These are phyloP conservation scores for Polyommatus iphigenia DNA, from an alignment of 2,888 invertebrate species.

Conservation along the genomic window DNA sequence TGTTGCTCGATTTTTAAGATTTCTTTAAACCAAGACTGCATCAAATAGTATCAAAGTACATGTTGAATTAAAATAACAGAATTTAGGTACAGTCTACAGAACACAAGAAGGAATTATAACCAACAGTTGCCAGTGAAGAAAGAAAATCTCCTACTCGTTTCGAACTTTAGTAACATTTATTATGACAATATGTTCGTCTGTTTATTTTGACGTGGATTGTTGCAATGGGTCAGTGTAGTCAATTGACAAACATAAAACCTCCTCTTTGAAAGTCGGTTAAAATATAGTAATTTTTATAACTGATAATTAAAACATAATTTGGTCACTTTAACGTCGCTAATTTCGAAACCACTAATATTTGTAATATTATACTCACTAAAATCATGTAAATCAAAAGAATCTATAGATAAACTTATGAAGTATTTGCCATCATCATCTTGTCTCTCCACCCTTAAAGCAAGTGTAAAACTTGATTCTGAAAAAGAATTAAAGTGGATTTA, in stretches of 20 bases:
- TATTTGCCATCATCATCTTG: not conserved
- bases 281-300: not conserved
- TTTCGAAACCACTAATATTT: not conserved
- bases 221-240: not conserved
- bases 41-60: not conserved
- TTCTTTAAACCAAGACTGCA: not conserved
- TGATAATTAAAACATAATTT: not conserved
- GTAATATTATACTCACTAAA: not conserved
- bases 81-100: not conserved
- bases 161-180: not conserved
- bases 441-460: not conserved
- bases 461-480: constrained; percentile 43
- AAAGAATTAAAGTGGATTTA: constrained; percentile 33
- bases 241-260: not conserved
- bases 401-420: not conserved
- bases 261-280: no score
- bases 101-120: not conserved
- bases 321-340: not conserved
- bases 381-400: not conserved
- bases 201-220: not conserved
- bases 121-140: not conserved
- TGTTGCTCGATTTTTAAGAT: no score
- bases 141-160: not conserved
- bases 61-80: not conserved
- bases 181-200: no score